phyloP scores from a whole-genome alignment of 1,140 invertebrate genomes.

The Drosophila orena region DNA sequence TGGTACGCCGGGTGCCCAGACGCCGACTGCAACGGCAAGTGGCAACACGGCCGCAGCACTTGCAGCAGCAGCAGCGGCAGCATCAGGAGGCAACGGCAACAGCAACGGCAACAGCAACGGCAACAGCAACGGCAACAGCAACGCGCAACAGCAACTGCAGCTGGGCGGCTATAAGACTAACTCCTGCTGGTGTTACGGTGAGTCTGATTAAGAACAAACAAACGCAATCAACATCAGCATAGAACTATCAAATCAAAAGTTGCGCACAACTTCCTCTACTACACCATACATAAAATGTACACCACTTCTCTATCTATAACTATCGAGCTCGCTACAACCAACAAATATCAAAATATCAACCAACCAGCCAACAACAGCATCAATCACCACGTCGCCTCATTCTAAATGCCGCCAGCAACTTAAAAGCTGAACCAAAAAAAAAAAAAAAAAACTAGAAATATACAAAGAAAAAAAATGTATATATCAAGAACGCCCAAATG shows the following conservation, averaged over 20 bases:
- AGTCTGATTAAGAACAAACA: slow-evolving; percentile 73
- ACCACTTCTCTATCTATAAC: slow-evolving; percentile 58
- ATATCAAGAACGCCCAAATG: slow-evolving; percentile 16
- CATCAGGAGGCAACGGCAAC: slow-evolving; percentile 21
- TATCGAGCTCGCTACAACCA: slow-evolving; percentile 73
- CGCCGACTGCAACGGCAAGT: slow-evolving; percentile 43
- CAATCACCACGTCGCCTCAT: slow-evolving; percentile 74
- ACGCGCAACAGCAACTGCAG: slow-evolving; percentile 27
- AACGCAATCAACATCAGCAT: slow-evolving; percentile 74
- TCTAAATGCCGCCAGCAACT: slow-evolving; percentile 48
- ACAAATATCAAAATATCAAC: slow-evolving; percentile 60
- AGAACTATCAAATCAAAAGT: slow-evolving; percentile 52
- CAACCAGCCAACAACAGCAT: slow-evolving; percentile 63
- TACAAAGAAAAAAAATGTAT: slow-evolving; percentile 16
- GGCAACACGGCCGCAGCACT: slow-evolving; percentile 16
- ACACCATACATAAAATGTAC: slow-evolving; percentile 54
- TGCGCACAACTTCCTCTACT: slow-evolving; percentile 75
- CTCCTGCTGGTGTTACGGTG: slow-evolving; percentile 85
- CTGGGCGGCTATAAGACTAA: slow-evolving; percentile 69
- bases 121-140: slow-evolving; percentile 24
- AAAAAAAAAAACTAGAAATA: slow-evolving; percentile 3
- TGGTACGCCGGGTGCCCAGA: slow-evolving; percentile 39
- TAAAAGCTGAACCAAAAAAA: slow-evolving; percentile 13
- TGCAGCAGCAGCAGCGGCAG: slow-evolving; percentile 27
- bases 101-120: slow-evolving; percentile 5